phyloP scores from a whole-genome alignment of 2,797 vertebrate species.

The Pitangus sulphuratus region DNA sequence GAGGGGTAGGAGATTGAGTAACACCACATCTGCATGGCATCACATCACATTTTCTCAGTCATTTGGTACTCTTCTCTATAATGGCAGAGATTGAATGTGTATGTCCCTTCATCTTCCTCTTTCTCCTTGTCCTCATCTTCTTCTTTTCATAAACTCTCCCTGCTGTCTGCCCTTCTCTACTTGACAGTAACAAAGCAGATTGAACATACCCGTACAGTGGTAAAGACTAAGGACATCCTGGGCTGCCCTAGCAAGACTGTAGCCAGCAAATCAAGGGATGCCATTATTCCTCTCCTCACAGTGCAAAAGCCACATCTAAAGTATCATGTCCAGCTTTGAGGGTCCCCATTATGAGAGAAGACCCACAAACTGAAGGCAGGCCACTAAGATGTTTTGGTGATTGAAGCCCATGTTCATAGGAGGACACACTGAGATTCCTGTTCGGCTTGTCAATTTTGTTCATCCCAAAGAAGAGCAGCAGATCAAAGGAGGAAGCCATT shows the following conservation, averaged over 20 bases:
- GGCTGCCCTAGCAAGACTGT: neutral
- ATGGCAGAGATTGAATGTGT: neutral
- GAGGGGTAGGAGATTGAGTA: neutral
- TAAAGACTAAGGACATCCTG: neutral
- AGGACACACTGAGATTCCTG: neutral
- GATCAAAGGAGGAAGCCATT: neutral
- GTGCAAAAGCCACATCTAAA: neutral
- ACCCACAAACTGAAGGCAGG: neutral
- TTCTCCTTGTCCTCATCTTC: neutral
- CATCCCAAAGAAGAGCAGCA: neutral
- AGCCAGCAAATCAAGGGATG: neutral
- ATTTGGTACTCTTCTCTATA: neutral
- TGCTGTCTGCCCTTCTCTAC: neutral
- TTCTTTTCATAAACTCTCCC: neutral
- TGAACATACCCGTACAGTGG: rapidly evolving
- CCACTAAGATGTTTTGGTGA: neutral
- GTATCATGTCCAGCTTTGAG: rapidly evolving
- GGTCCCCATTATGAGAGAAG: neutral
- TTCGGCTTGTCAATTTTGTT: neutral
- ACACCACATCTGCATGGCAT: neutral
- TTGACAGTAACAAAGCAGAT: neutral
- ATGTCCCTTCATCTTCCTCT: neutral
- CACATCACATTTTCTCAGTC: neutral
- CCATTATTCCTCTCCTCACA: neutral
- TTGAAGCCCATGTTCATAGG: neutral